Percentiles rank a stretch among this genome's conserved stretches.
phyloP scores from a whole-genome alignment of 2,888 invertebrate genomes.

The Nomada fabriciana region DNA sequence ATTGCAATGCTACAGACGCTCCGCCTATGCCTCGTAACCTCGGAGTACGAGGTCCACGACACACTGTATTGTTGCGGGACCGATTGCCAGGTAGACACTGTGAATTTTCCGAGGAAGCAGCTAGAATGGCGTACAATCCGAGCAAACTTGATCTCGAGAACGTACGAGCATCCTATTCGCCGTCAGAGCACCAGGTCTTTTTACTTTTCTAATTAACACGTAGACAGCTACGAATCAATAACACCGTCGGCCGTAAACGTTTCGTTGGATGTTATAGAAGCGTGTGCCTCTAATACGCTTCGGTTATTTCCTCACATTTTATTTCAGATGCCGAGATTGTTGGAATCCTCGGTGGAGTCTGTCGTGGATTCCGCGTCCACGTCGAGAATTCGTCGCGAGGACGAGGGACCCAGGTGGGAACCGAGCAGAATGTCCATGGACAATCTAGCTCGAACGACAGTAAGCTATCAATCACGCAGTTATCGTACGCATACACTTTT shows the following conservation, averaged over 20 bases:
- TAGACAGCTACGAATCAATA: background rate
- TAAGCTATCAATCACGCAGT: slow-evolving; percentile 29
- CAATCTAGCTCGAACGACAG: slow-evolving; percentile 50
- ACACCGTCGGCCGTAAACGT: background rate
- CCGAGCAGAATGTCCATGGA: slow-evolving; percentile 58
- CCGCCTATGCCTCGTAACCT: slow-evolving; percentile 72
- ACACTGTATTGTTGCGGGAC: slow-evolving; percentile 81
- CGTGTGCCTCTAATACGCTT: background rate
- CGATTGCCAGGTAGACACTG: slow-evolving; percentile 78
- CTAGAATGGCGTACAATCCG: slow-evolving; percentile 74
- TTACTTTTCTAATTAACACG: background rate
- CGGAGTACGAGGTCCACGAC: slow-evolving; percentile 78
- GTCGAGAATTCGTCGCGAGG: slow-evolving; percentile 60
- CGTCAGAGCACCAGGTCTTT: slow-evolving; percentile 76
- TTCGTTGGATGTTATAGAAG: background rate
- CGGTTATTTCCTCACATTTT: background rate
- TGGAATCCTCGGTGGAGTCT: slow-evolving; percentile 61
- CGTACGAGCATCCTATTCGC: slow-evolving; percentile 75
- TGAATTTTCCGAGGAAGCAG: slow-evolving; percentile 74
- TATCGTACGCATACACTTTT: background rate
- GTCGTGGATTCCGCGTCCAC: slow-evolving; percentile 53
- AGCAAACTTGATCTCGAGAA: slow-evolving; percentile 77
- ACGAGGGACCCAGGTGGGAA: slow-evolving; percentile 66
- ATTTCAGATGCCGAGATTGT: slow-evolving; percentile 62
- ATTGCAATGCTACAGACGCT: slow-evolving; percentile 51